Base-by-base conservation (phyloP, 1,140 invertebrate genomes). In the Aphidius gifuensis region DNA sequence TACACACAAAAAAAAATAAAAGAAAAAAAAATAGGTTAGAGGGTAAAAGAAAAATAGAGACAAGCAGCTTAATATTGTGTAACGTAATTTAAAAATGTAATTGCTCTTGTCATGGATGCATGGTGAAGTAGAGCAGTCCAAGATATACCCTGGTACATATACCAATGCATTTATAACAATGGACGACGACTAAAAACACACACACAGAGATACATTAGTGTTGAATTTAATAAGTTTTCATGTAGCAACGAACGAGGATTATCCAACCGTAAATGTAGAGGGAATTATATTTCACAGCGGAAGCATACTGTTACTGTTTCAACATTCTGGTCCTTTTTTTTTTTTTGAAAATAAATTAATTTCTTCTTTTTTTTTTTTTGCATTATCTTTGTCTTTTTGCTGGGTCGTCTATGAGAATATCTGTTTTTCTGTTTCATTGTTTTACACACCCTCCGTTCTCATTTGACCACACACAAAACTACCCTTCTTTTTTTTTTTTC, bases 51-150 rank as follows among this genome's bases (percentile, higher is more conserved):
- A 32, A 32, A 32, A 32, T 32, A 32, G 23, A 32, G 23, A 32
- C 23, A 32, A 32, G 23, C 16, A 51, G 75, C 76, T 80, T 79
- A 80, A 79, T 78, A 77, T 78, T 73, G 76, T 78, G 77, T 79
- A 80, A 78, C 76, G 76, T 79, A 80, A 79, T 79, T 80, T 80
- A 80, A 80, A 80, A 80, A 78, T 80, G 77, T 80, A 80, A 80
- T 80, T 79, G 77, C 76, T 80, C 77, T 79, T 79, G 78, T 80
- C 76, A 76, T 69, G 68, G 67, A 68, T 67, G 47, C 66, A 67
- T 64, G 62, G 64, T 71, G 71, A 70, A 69, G 71, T 68, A 65
- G 62, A 68, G 65, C 66, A 62, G 55, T 54, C 40, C 58, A 60
- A 39, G 54, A 38, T 56, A 59, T 32, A 32, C 23, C 23, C 4